phyloP scores from a whole-genome alignment of 2,113 vertebrate genomes.

The Macroglossus sobrinus region DNA sequence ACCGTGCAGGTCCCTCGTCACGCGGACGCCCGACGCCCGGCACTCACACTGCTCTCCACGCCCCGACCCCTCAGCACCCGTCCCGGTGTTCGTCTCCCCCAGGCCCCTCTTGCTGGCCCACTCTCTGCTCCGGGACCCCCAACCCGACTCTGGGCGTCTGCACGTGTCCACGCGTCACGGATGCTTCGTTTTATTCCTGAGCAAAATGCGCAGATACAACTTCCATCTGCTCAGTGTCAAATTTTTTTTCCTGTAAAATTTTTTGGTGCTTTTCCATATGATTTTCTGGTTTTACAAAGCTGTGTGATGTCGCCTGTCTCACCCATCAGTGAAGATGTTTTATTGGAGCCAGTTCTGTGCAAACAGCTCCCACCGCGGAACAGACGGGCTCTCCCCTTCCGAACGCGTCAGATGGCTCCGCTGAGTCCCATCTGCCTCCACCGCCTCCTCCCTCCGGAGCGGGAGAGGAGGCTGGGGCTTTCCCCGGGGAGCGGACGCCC shows the following conservation, averaged over 20 bases:
- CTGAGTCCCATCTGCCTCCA: background rate
- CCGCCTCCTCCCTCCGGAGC: background rate
- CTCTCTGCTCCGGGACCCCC: too few species aligned
- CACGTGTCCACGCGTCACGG: rapidly evolving
- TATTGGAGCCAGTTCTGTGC: background rate
- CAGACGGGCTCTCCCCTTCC: background rate
- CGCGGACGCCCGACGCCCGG: too few species aligned
- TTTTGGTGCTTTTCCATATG: background rate
- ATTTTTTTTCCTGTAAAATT: background rate
- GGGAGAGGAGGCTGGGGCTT: background rate
- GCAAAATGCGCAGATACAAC: background rate
- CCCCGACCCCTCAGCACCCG: too few species aligned
- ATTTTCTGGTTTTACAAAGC: background rate
- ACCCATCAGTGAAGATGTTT: background rate
- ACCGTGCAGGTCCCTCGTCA: rapidly evolving
- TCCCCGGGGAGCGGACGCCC: background rate
- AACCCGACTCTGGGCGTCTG: background rate
- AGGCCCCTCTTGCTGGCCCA: background rate
- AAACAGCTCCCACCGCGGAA: too few species aligned
- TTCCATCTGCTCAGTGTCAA: background rate
- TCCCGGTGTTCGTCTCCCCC: too few species aligned
- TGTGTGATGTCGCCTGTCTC: background rate
- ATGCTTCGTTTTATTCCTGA: background rate
- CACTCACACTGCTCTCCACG: too few species aligned
- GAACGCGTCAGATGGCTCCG: background rate